Base-by-base conservation (phyloP, 2,113 vertebrate genomes). In the Aspidoscelis tigris region DNA sequence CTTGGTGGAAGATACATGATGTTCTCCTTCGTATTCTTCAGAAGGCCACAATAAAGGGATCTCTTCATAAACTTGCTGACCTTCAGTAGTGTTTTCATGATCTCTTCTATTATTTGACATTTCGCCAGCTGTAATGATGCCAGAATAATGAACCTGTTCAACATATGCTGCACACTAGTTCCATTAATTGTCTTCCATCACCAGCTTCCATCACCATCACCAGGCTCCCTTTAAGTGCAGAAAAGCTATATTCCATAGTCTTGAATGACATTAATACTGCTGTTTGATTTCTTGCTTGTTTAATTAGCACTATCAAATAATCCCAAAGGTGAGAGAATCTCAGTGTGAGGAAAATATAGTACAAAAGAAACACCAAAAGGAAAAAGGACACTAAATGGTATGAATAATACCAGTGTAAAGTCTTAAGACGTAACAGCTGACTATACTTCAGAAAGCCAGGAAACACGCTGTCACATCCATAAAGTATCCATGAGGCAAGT, bases 31-130 rank as follows among this genome's bases (percentile, higher is more conserved):
- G 10, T 76, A 47, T 33, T 81, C 33, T 69, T 80, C 43, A 14
- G 66, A 24, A 72, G 84, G 88, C 50, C 79, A 86, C 77, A 82
- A 88, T 61, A 78, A 61, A 65, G 74, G 55, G 80, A 88, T 83
- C 88, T 9, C 88, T 81, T 87, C 83, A 81, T 58, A 26, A 47
- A 86, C 26, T 7, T 43, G 43, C 3, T 71, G 47, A 82, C 44
- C 55, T 81, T n/a, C 81, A 21, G 61, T 76, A 69, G 33, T n/a
- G 61, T 79, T 69, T 77, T 81, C 84, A 91, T 61, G 78, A 84
- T 78, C 12, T 9, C 72, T 55, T 21, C 4, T 20, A 44, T 68
- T 43, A 55, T 44, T 61, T 33, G 68, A 58, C 7, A 39, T 39
- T 53, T 81, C 79, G 61, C 16, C 68, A 65, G 58, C 74, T 81